Evolutionary conservation across 2,888 invertebrate genomes (phyloP), one percentile per base, ranked within the genome.

Genomic region (Drosophila ochracea): DNA sequence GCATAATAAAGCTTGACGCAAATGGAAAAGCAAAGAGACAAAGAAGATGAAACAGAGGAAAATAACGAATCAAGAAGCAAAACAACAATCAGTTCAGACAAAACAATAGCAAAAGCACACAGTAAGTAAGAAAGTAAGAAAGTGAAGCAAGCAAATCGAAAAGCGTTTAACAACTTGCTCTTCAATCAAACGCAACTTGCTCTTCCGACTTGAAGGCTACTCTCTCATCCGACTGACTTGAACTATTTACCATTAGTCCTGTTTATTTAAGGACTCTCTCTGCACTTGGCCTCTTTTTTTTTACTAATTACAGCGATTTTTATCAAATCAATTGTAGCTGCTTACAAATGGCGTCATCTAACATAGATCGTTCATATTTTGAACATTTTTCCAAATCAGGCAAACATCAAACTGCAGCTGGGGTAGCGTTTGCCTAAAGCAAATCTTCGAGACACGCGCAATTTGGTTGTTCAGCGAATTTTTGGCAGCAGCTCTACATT

Each of bases 361-460:
- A 47, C 35, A 52, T 50, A 37, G 30, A 71, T 65, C 52, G n/a
- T 6, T 58, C 41, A 57, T 37, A 58, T 61, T 61, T 41, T 55
- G 41, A 53, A 60, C 37, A 55, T 28, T 66, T 2, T 67, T 59
- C 68, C 78, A 73, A 78, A 64, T 66, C 39, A n/a, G 68, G 43
- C 43, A 76, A 65, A 30, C 31, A 37, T 28, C 33, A 53, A 28
- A n/a, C n/a, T 47, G 30, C 30, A 19, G 11, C 35, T 37, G 19
- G 28, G 19, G 19, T 6, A 39, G 21, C 54, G 50, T 74, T 73
- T 68, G 54, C 41, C 49, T 49, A 53, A 58, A 54, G 55, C 64
- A 58, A 64, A 68, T 52, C 43, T 61, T 41, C 10, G 30, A 54
- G 74, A 73, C 78, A 78, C 77, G 69, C 77, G 78, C 78, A 75